These are phyloP conservation scores for Parambassis ranga DNA, from an alignment of 2,797 vertebrate genomes.

Conservation along the genomic window DNA sequence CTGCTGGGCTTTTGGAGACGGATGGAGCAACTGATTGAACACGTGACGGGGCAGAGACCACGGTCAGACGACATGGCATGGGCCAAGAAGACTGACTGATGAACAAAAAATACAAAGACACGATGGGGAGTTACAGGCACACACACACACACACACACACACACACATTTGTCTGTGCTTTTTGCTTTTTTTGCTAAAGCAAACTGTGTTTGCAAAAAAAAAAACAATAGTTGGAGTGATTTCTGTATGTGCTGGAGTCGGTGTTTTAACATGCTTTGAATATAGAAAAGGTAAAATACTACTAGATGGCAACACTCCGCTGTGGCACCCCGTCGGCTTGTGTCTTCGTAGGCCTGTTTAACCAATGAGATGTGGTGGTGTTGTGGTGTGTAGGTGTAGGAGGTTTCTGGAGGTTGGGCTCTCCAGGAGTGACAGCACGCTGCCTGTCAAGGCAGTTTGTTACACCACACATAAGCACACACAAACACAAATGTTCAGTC, in stretches of 20 bases:
- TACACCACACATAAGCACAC: slow-evolving; percentile 2
- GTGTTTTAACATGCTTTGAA: slow-evolving; percentile 10
- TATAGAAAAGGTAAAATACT: background rate
- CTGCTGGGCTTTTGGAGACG: slow-evolving; percentile 79
- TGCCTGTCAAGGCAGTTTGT: slow-evolving; percentile 18
- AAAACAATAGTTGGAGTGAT: background rate
- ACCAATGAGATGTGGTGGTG: slow-evolving; percentile 28
- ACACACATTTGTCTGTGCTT: slow-evolving; percentile 35
- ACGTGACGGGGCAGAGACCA: slow-evolving; percentile 72
- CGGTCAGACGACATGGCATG: slow-evolving; percentile 80
- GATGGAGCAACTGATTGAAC: slow-evolving; percentile 75
- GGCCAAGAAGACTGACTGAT: slow-evolving; percentile 79
- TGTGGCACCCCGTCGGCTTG: slow-evolving; percentile 7
- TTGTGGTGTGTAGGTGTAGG: slow-evolving; percentile 18
- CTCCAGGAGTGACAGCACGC: slow-evolving; percentile 56
- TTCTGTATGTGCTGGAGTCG: background rate
- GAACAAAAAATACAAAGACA: background rate
- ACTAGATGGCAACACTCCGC: background rate
- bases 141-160: background rate
- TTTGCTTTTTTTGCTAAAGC: slow-evolving; percentile 26
- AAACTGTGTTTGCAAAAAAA: slow-evolving; percentile 13
- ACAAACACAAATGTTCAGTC: background rate
- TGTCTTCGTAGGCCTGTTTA: slow-evolving; percentile 12
- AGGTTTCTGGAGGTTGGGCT: slow-evolving; percentile 71
- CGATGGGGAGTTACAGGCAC: background rate